Evolutionary conservation across 2,797 vertebrate species (phyloP), one percentile per base, ranked within the genome.

Genomic region (Epinephelus coioides): DNA sequence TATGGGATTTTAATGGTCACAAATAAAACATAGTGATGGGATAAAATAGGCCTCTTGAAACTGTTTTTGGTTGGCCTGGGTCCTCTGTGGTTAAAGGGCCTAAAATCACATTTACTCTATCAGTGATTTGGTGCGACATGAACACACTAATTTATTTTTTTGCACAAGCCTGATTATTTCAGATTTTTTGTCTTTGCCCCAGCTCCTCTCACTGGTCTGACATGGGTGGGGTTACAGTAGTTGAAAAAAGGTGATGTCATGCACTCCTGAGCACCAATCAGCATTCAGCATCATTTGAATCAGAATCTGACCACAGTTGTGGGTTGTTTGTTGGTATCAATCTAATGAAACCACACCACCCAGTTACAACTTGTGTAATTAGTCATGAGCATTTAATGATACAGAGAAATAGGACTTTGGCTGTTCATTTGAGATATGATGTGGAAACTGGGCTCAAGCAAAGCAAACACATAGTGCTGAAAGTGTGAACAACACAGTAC

Each of bases 271-370:
- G 55, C 30, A 65, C 66, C 74, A 78, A 67, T 75, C 30, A 63
- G 19, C 38, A 55, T 34, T 54, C 14, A 55, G 69, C 54, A 75
- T 47, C 60, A 47, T 76, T 78, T 73, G 43, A 79, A 47, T 64
- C 43, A 30, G 23, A 70, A 19, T 5, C 8, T 43, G 30, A 47
- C 23, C 46, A 3, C 50, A 12, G 40, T 64, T 78, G 69, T 23
- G 12, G 62, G 56, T 44, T 62, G 62, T 61, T 69, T 65, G 50
- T 13, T 46, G 13, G 53, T 2, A 21, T 61, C 40, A 19, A 3
- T 17, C 40, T 27, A 8, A 63, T 43, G 13, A 51, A 46, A 25
- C 59, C 19, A 38, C 51, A 59, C 13, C 1, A 21, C 7, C 17
- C 21, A 49, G 30, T 13, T 49, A 47, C 11, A n/a, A 23, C 14